phyloP scores from a whole-genome alignment of 2,888 invertebrate species.

The Stegophylla sp. region DNA sequence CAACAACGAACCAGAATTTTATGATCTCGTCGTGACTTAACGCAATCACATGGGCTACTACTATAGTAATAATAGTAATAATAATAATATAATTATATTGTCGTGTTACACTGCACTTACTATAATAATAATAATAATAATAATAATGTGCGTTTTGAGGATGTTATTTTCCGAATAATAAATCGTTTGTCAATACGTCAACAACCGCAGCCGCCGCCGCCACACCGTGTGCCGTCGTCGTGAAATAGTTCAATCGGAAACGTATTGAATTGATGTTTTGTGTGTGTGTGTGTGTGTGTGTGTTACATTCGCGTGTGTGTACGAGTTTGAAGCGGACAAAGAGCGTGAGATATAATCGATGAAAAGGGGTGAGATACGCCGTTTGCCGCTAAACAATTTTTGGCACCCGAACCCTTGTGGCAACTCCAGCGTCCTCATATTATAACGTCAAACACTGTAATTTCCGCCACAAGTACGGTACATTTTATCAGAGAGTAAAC shows the following conservation, averaged over 20 bases:
- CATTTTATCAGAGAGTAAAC: no score
- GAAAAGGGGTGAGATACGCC: conserved; percentile 23
- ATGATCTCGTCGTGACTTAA: no score
- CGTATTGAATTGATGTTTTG: conserved; percentile 43
- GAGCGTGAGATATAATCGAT: conserved; percentile 22
- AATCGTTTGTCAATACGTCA: conserved; percentile 49
- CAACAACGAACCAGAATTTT: no score
- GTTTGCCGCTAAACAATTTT: conserved; percentile 28
- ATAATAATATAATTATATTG: no score
- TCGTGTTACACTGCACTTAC: no score
- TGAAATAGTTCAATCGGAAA: conserved; percentile 51
- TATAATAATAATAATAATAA: no score
- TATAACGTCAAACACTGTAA: conserved; percentile 22
- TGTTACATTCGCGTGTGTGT: background rate
- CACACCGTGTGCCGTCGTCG: no score
- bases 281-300: background rate
- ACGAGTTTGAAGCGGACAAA: conserved; percentile 19
- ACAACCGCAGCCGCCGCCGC: conserved; percentile 2
- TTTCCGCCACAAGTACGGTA: no score
- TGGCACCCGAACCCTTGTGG: conserved; percentile 10
- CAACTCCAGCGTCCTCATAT: no score
- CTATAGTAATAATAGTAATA: no score
- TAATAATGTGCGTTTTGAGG: conserved; percentile 7
- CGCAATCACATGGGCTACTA: no score
- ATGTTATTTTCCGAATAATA: conserved; percentile 33